Percentiles rank a stretch among this genome's conserved stretches.
Conservation (phyloP, 35 echinoderm and acorn worm genomes). For the Strongylocentrotus purpuratus region DNA sequence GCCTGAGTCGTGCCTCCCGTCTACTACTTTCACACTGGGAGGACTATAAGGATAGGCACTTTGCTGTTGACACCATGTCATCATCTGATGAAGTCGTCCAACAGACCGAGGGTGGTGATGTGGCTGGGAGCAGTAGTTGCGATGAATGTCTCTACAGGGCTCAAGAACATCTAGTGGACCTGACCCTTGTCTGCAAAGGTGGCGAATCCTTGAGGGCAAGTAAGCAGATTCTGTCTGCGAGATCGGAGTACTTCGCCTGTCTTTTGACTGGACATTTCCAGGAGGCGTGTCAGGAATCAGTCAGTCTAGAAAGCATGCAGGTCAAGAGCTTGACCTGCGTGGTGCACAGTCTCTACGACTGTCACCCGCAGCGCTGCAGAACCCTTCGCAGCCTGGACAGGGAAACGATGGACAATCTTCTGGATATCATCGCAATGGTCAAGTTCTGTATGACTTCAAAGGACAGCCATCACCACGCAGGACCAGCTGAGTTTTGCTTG, state of each 20-base stretch:
- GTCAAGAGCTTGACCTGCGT: background rate
- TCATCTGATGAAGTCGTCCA: background rate
- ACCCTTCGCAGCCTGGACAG: background rate
- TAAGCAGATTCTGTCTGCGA: constrained; percentile 14
- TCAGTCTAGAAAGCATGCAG: background rate
- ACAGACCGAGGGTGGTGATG: background rate
- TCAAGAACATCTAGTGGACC: background rate
- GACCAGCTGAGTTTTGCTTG: background rate
- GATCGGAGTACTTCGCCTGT: constrained; percentile 39
- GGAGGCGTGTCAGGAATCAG: background rate
- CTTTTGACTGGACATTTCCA: constrained; percentile 30
- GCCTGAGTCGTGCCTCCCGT: background rate
- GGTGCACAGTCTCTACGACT: constrained; percentile 33
- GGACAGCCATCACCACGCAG: background rate
- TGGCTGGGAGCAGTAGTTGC: background rate
- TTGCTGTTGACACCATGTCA: background rate
- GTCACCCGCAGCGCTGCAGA: background rate
- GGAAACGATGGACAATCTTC: background rate
- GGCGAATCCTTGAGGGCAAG: background rate
- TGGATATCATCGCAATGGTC: background rate
- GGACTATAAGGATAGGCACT: background rate
- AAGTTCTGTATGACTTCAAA: constrained; percentile 42
- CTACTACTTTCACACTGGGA: constrained; percentile 14
- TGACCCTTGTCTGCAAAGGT: background rate
- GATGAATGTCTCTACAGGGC: constrained; percentile 43